phyloP scores from a whole-genome alignment of 2,888 invertebrate species.

The Drosophila atroscutellata region DNA sequence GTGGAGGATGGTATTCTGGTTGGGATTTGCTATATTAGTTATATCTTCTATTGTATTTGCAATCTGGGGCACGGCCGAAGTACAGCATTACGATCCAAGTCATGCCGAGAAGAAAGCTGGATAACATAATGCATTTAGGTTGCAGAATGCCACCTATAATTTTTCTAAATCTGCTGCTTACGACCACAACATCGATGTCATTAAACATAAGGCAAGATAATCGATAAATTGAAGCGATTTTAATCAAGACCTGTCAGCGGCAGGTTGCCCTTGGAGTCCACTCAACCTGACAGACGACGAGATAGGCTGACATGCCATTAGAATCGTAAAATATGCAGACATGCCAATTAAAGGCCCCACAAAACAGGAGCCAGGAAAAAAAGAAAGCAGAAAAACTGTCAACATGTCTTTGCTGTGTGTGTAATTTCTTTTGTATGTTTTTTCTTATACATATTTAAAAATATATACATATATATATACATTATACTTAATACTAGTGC shows the following conservation, averaged over 20 bases:
- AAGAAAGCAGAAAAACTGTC: neutral
- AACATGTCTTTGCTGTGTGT: slow-evolving; percentile 2
- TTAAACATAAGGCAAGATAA: neutral
- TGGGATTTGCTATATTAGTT: slow-evolving; percentile 88
- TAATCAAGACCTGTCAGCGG: neutral
- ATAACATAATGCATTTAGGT: neutral
- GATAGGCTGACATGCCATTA: slow-evolving; percentile 19
- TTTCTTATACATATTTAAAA: too few species aligned
- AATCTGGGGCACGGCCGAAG: slow-evolving; percentile 87
- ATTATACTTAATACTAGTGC: neutral
- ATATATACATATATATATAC: neutral
- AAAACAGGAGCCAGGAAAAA: neutral
- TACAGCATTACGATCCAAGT: slow-evolving; percentile 90
- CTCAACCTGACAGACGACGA: neutral
- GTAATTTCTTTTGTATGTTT: neutral
- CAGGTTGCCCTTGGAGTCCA: neutral
- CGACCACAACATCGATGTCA: neutral
- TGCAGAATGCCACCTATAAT: neutral
- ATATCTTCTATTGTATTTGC: slow-evolving; percentile 89
- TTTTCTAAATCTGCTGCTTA: neutral
- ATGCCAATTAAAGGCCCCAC: slow-evolving; percentile 56
- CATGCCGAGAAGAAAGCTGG: slow-evolving; percentile 11
- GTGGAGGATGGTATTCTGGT: slow-evolving; percentile 93
- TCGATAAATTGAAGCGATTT: neutral
- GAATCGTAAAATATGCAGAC: slow-evolving; percentile 25